phyloP scores from a whole-genome alignment of 1,140 invertebrate genomes.

The Nasonia longicornis region DNA sequence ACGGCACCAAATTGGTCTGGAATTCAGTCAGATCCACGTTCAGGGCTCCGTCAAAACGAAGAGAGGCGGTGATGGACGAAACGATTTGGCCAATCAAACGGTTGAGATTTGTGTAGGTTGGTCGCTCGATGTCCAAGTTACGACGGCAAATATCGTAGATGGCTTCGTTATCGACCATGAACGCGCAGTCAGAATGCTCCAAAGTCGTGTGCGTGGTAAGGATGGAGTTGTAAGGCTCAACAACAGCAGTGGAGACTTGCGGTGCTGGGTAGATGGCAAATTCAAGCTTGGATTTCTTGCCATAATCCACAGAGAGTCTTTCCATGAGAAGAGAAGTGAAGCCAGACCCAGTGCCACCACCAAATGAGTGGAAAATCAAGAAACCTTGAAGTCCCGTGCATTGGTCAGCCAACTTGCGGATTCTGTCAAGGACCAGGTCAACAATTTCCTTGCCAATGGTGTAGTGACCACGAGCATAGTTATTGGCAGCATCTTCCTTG shows the following conservation, averaged over 20 bases:
- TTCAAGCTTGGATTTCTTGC: constrained; percentile 78
- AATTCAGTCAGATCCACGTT: constrained; percentile 70
- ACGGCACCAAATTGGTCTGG: constrained; percentile 75
- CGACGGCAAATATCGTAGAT: constrained; percentile 79
- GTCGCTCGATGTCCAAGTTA: constrained; percentile 73
- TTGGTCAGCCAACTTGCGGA: constrained; percentile 72
- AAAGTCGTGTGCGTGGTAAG: constrained; percentile 76
- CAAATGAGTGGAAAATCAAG: constrained; percentile 81
- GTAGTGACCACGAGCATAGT: constrained; percentile 63
- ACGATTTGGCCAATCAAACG: constrained; percentile 75
- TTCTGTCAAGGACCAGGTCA: constrained; percentile 73
- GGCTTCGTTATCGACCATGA: constrained; percentile 79
- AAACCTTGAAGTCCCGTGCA: constrained; percentile 76
- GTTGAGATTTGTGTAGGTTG: constrained; percentile 77
- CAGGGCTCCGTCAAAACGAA: constrained; percentile 61
- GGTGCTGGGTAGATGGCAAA: constrained; percentile 78
- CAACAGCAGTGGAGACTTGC: constrained; percentile 80
- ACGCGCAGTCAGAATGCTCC: constrained; percentile 76
- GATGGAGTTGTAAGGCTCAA: constrained; percentile 76
- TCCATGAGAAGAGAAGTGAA: constrained; percentile 79
- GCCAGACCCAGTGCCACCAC: constrained; percentile 79
- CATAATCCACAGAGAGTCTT: constrained; percentile 76
- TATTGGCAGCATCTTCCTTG: constrained; percentile 47
- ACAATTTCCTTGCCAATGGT: constrained; percentile 80
- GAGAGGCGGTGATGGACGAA: constrained; percentile 73